Base-by-base conservation (phyloP, 2,113 vertebrate species). In the Proteles cristata region DNA sequence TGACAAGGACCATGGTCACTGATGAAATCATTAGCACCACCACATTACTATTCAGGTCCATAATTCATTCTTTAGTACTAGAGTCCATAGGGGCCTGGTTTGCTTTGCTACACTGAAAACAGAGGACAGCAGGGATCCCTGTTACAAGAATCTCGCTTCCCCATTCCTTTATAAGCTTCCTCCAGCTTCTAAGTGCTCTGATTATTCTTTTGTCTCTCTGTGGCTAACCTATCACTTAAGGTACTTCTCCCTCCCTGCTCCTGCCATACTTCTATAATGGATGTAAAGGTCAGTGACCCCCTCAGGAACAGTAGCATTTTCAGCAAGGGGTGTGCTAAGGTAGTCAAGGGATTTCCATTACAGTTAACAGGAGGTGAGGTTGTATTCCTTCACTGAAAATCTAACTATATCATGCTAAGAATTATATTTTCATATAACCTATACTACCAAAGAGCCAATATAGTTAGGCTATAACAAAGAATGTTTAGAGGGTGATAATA, bases 61-160 rank as follows among this genome's bases (percentile, higher is more conserved):
- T 98, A 97, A 98, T 96, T 98, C 97, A 93, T 93, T 97, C 82
- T 97, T 97, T 90, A 88, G 91, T 85, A 96, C 97, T 95, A 93
- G 88, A 97, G 83, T 96, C 98, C 97, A 97, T 88, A 94, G 98
- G 97, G 98, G 89, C 94, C 96, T 93, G 92, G 87, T 82, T 98
- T 98, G 91, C 91, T 98, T 97, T 98, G 96, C 97, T 85, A 94
- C 93, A 68, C 17, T 96, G 97, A 97, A 97, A 90, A 97, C 21
- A 97, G 90, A 87, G 76, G 79, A 77, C 93, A 98, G 98, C 97
- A 82, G 89, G 97, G 85, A 98, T 93, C 90, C 96, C 58, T 93
- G 12, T 87, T 96, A 95, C 0, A 8, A 87, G 92, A 93, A 96
- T 87, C 96, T 97, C 76, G 92, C 87, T 88, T 83, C 68, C 92